Percentiles rank a stretch among this genome's conserved stretches.
These are phyloP conservation scores for Latheticus oryzae DNA, from an alignment of 2,888 invertebrate species.

Conservation along the genomic window DNA sequence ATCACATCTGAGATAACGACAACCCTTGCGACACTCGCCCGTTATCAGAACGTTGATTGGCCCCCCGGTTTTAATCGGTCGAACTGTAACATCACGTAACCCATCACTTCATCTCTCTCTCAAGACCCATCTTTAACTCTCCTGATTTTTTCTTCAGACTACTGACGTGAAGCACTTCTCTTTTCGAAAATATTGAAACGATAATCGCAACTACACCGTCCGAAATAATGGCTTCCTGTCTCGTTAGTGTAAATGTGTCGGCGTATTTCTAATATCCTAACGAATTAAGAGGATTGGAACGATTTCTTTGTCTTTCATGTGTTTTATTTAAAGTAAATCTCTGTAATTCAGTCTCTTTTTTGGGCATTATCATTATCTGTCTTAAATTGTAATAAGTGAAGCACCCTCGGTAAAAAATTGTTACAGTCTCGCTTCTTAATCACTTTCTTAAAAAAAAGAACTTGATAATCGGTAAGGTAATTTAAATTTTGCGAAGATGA, in stretches of 20 bases:
- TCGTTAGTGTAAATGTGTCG: conserved; percentile 30
- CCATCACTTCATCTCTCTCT: conserved; percentile 12
- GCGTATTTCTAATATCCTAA: conserved; percentile 27
- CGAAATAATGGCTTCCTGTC: conserved; percentile 25
- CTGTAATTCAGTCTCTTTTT: too few species aligned
- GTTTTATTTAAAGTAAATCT: too few species aligned
- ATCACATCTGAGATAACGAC: conserved; percentile 47
- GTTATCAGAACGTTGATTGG: conserved; percentile 53
- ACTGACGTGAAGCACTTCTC: not conserved
- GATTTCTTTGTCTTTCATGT: too few species aligned
- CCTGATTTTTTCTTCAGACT: not conserved
- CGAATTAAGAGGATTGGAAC: conserved; percentile 19
- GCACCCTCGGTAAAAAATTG: conserved; percentile 1
- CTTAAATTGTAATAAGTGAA: not conserved
- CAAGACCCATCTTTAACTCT: not conserved
- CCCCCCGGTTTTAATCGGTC: conserved; percentile 47
- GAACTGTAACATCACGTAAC: conserved; percentile 13
- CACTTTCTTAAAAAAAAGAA: conserved; percentile 35
- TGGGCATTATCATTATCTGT: too few species aligned
- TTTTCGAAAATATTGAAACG: conserved; percentile 4
- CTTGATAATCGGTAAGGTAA: conserved; percentile 53
- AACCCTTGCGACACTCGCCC: conserved; percentile 42
- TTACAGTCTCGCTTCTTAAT: conserved; percentile 13
- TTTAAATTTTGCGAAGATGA: conserved; percentile 51
- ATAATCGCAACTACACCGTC: conserved; percentile 22